Conservation (phyloP, 1,140 invertebrate genomes). For the Goniozus legneri region DNA sequence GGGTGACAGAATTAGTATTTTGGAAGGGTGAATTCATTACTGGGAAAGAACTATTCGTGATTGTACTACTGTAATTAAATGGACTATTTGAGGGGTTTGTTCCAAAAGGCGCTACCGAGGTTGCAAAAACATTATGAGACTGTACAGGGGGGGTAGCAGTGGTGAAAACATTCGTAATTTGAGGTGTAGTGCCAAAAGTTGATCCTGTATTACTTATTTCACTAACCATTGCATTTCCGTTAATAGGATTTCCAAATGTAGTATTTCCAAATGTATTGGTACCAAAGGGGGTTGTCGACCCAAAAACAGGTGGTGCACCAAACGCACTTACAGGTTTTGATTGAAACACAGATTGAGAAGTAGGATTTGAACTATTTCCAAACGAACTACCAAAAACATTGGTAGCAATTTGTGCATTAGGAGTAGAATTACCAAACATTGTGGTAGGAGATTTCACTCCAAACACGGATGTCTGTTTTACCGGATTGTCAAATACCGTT, state of each 20-base stretch:
- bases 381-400: constrained; percentile 24
- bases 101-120: not conserved
- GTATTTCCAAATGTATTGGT: constrained; percentile 18
- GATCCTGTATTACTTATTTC: constrained; percentile 5
- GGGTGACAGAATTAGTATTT: constrained; percentile 13
- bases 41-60: too few relatives aligned
- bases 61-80: constrained; percentile 19
- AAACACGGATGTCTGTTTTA: too few relatives aligned
- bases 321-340: constrained; percentile 6
- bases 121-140: constrained; percentile 1
- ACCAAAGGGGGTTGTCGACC: constrained; percentile 4
- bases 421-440: constrained; percentile 32
- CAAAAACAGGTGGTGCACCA: constrained; percentile 10
- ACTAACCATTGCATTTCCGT: not conserved
- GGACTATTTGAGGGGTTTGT: constrained; percentile 6
- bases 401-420: constrained; percentile 23
- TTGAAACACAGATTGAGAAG: constrained; percentile 23
- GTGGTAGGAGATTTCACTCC: constrained; percentile 14
- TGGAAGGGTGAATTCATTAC: constrained; percentile 11
- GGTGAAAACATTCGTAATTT: constrained; percentile 8
- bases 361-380: constrained; percentile 13
- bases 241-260: constrained; percentile 1
- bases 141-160: constrained; percentile 5
- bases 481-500: constrained; percentile 1
- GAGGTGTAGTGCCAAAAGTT: constrained; percentile 14